Percentiles rank a stretch among this genome's conserved stretches.
These are phyloP conservation scores for Yoshiicerus persimilis DNA, from an alignment of 1,140 invertebrate genomes.

Conservation along the genomic window DNA sequence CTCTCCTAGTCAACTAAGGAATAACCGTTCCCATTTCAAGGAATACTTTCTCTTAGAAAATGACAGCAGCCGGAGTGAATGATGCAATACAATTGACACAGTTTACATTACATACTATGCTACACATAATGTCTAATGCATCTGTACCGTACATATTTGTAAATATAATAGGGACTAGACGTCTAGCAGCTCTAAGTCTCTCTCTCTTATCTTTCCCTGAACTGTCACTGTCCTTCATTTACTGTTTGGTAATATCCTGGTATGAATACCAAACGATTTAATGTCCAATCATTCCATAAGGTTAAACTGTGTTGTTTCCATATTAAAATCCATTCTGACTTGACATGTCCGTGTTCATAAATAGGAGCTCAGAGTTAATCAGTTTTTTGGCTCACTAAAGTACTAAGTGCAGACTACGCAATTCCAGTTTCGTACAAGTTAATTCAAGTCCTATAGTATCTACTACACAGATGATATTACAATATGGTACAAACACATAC, in stretches of 20 bases:
- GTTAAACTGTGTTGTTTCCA: background rate
- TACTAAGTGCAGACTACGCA: too few relatives aligned
- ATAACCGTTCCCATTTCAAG: background rate
- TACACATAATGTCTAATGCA: background rate
- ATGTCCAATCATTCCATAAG: background rate
- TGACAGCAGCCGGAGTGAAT: conserved; percentile 1
- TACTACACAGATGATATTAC: too few relatives aligned
- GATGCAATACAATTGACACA: conserved; percentile 8
- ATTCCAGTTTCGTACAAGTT: too few relatives aligned
- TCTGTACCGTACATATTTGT: background rate
- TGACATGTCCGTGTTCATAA: background rate
- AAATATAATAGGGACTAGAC: background rate
- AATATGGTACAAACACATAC: too few relatives aligned
- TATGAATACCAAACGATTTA: background rate
- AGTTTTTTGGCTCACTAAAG: too few relatives aligned
- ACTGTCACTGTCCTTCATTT: background rate
- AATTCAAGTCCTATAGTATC: too few relatives aligned
- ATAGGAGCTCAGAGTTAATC: background rate
- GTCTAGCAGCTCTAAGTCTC: background rate
- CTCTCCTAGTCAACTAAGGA: conserved; percentile 2
- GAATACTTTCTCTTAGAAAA: conserved; percentile 13
- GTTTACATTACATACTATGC: background rate
- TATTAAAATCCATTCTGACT: background rate
- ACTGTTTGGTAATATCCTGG: background rate
- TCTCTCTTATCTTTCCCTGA: background rate